Evolutionary conservation across 2,888 invertebrate species (phyloP).

Genomic region (Theristus sp.): DNA sequence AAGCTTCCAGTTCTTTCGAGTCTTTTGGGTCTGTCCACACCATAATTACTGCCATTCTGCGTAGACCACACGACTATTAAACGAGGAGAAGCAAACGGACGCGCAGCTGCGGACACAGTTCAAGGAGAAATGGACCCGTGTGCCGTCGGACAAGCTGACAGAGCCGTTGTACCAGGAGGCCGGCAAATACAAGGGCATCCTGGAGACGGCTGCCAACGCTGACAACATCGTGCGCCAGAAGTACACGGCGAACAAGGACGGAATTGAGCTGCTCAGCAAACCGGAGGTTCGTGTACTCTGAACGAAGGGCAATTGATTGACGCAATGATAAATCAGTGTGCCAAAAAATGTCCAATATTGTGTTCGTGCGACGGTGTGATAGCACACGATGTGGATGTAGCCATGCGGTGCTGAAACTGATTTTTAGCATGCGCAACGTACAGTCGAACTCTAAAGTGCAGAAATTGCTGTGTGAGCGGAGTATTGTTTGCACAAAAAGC

Average conservation of each 20-base stretch:
- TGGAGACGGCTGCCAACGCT: constrained; percentile 62
- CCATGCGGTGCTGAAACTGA: too few species aligned
- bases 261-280: constrained; percentile 60
- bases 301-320: neutral
- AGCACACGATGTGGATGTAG: too few species aligned
- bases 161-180: constrained; percentile 61
- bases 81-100: constrained; percentile 79
- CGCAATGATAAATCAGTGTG: neutral
- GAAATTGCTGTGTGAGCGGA: too few species aligned
- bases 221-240: constrained; percentile 70
- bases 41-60: too few species aligned
- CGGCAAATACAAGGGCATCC: constrained; percentile 72
- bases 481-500: too few species aligned
- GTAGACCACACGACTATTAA: constrained; percentile 43
- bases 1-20: neutral
- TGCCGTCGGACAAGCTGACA: constrained; percentile 65
- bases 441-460: too few species aligned
- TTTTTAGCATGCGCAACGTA: too few species aligned
- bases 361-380: too few species aligned
- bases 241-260: constrained; percentile 54
- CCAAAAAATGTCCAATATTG: too few species aligned
- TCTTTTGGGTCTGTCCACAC: too few species aligned
- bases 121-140: constrained; percentile 76
- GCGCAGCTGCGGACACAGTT: constrained; percentile 68
- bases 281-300: constrained; percentile 37